Evolutionary conservation across 1,140 invertebrate genomes (phyloP).

Genomic region (Cherax quadricarinatus): DNA sequence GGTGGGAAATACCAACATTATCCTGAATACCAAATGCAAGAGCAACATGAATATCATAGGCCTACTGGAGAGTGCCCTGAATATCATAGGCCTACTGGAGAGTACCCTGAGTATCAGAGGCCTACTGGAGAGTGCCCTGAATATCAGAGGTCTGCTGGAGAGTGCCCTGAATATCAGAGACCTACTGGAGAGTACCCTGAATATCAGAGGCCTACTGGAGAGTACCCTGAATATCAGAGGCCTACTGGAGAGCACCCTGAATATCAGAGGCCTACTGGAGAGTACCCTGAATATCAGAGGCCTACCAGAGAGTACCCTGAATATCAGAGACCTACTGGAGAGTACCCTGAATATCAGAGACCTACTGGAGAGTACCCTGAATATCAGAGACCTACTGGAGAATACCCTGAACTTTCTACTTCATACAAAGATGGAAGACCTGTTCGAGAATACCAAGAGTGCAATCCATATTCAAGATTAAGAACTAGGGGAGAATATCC

Average conservation of each 20-base stretch:
- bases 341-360: conserved; percentile 28
- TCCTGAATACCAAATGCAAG: conserved; percentile 46
- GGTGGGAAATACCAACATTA: conserved; percentile 64
- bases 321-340: too few relatives aligned
- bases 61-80: conserved; percentile 33
- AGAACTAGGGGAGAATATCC: not conserved
- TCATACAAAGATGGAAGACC: not conserved
- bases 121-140: too few relatives aligned
- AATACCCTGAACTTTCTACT: conserved; percentile 26
- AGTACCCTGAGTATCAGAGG: too few relatives aligned
- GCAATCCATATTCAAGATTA: not conserved
- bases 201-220: too few relatives aligned
- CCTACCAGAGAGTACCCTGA: too few relatives aligned
- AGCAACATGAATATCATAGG: not conserved
- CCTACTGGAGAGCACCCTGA: too few relatives aligned
- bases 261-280: too few relatives aligned
- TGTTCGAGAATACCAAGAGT: conserved; percentile 25
- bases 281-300: too few relatives aligned
- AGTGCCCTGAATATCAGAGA: too few relatives aligned
- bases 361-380: conserved; percentile 6
- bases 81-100: not conserved
- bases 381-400: not conserved
- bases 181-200: too few relatives aligned
- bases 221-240: too few relatives aligned
- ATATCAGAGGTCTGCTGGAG: too few relatives aligned